Percentiles rank a stretch among this genome's conserved stretches.
Evolutionary conservation across 1,140 invertebrate genomes (phyloP).

Genomic region (Rhopalosiphum maidis): DNA sequence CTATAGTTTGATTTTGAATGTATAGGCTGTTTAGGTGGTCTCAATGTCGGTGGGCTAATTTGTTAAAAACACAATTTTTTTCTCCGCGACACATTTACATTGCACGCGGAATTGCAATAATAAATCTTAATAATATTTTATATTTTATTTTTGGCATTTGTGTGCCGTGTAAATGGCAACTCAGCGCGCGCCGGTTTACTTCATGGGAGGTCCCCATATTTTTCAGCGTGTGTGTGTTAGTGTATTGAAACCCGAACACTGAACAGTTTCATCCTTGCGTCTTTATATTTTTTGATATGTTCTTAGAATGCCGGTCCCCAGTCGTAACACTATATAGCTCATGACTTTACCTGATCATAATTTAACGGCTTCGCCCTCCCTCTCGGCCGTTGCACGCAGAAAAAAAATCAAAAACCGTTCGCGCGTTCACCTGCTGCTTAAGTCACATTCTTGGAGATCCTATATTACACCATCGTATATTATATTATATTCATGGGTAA

Average conservation of each 20-base stretch:
- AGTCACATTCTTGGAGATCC: conserved; percentile 50
- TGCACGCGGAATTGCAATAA: background rate
- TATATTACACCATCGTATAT: background rate
- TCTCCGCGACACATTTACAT: background rate
- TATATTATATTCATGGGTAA: background rate
- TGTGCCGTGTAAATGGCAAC: conserved; percentile 49
- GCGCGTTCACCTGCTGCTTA: conserved; percentile 23
- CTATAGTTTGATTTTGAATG: background rate
- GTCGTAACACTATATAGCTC: background rate
- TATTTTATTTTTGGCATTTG: conserved; percentile 52
- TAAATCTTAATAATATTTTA: conserved; percentile 53
- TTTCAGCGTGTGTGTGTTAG: background rate
- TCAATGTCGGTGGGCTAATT: conserved; percentile 52
- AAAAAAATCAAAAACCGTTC: conserved; percentile 36
- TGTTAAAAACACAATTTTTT: conserved; percentile 42
- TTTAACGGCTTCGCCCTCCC: conserved; percentile 37
- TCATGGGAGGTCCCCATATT: conserved; percentile 47
- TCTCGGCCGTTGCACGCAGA: background rate
- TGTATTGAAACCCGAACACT: conserved; percentile 45
- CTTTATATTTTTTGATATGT: conserved; percentile 40
- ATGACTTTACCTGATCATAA: conserved; percentile 53
- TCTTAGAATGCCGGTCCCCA: conserved; percentile 33
- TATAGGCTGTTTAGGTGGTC: conserved; percentile 34
- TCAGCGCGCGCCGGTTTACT: conserved; percentile 51
- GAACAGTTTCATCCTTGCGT: conserved; percentile 50